phyloP scores from a whole-genome alignment of 2,797 vertebrate genomes.

The Gymnopithys bicolor region DNA sequence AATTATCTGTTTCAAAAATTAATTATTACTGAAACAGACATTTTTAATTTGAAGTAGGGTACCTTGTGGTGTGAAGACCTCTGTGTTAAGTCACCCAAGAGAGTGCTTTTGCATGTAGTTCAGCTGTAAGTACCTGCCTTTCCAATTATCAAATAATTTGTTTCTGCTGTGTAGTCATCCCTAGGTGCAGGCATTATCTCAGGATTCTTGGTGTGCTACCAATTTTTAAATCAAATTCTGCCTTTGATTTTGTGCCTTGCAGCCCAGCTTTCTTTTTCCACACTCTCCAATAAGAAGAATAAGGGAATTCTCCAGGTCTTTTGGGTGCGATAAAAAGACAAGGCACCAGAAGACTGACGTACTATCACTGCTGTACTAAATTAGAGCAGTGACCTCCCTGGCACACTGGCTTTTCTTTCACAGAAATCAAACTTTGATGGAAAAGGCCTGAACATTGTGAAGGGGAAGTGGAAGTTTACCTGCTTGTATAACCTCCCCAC shows the following conservation, averaged over 20 bases:
- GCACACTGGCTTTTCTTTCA: not conserved
- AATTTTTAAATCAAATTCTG: not conserved
- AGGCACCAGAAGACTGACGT: not conserved
- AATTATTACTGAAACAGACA: not conserved
- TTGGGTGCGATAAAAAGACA: not conserved
- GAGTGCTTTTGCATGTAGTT: not conserved
- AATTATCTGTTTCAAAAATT: constrained; percentile 19
- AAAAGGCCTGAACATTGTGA: not conserved
- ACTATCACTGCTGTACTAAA: not conserved
- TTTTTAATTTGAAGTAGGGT: not conserved
- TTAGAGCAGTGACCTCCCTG: not conserved
- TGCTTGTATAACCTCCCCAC: not conserved
- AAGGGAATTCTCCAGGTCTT: not conserved
- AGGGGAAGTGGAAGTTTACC: not conserved
- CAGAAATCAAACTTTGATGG: not conserved
- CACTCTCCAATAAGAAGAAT: not conserved
- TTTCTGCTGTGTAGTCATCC: not conserved
- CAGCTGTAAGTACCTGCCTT: not conserved
- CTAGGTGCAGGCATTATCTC: not conserved
- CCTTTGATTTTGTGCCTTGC: not conserved
- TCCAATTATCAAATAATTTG: constrained; percentile 6
- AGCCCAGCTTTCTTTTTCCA: not conserved
- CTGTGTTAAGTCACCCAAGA: not conserved
- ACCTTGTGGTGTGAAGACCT: not conserved
- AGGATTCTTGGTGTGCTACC: not conserved